A percentile compares a stretch with the other conserved stretches of the same genome.
Evolutionary conservation across 2,888 invertebrate species (phyloP).

Genomic region (Orthonevra nobilis): DNA sequence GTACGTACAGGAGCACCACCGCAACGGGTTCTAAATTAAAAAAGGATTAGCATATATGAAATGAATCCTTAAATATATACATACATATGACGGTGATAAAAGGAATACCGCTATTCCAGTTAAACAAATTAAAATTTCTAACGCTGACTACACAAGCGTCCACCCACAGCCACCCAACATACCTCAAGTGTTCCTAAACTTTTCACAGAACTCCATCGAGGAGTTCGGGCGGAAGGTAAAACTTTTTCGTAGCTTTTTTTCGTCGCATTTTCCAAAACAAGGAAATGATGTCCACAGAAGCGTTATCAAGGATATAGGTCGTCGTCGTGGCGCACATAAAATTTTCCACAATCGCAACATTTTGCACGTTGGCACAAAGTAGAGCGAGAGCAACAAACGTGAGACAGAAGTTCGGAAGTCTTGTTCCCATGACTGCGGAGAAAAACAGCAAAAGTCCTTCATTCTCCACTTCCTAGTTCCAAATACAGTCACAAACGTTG

Average conservation of each 20-base stretch:
- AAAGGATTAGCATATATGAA: constrained; percentile 43
- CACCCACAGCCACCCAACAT: neutral
- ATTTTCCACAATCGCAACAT: constrained; percentile 28
- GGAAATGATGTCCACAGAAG: constrained; percentile 56
- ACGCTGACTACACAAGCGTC: neutral
- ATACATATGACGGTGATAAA: constrained; percentile 42
- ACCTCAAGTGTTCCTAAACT: neutral
- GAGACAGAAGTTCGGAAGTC: constrained; percentile 44
- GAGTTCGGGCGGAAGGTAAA: constrained; percentile 5
- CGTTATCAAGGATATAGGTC: constrained; percentile 62
- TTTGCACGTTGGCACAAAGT: constrained; percentile 6
- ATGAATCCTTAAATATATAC: constrained; percentile 20
- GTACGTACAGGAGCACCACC: constrained; percentile 10
- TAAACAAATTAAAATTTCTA: constrained; percentile 34
- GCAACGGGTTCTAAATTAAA: constrained; percentile 39
- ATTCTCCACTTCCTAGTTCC: constrained; percentile 1
- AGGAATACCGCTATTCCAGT: constrained; percentile 2
- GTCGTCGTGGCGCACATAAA: constrained; percentile 52
- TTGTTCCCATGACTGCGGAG: constrained; percentile 57
- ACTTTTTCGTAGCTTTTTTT: constrained; percentile 55
- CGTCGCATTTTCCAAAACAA: constrained; percentile 39
- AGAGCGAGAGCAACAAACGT: constrained; percentile 16
- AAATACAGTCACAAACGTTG: neutral
- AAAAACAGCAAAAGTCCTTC: constrained; percentile 54
- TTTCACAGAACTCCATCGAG: neutral